Conservation (phyloP, 2,113 vertebrate genomes). For the Psittacus erithacus region DNA sequence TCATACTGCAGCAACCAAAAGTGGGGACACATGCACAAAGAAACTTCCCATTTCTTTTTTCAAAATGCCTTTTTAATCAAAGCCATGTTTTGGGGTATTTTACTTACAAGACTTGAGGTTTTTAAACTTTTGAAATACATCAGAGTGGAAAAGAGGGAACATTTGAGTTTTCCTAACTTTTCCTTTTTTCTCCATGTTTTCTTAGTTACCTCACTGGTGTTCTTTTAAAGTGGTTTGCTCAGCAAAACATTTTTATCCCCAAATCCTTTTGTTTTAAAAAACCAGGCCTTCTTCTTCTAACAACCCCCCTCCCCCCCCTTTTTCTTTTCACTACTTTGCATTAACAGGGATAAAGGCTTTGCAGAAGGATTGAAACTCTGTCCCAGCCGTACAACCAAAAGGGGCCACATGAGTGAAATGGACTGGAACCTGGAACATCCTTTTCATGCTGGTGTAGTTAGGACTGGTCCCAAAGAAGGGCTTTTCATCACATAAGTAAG, state of each 20-base stretch:
- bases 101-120: not conserved
- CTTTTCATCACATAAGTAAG: slow-evolving; percentile 37
- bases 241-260: not conserved
- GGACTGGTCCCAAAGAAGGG: not conserved
- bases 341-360: not conserved
- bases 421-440: slow-evolving; percentile 21
- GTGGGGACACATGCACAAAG: not conserved
- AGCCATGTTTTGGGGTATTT: slow-evolving; percentile 18
- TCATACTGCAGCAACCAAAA: not conserved
- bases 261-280: not conserved
- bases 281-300: not conserved
- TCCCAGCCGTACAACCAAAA: not conserved
- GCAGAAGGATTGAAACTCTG: not conserved
- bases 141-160: not conserved
- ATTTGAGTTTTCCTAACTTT: not conserved
- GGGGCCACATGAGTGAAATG: not conserved
- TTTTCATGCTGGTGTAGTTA: slow-evolving; percentile 1
- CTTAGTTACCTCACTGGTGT: not conserved
- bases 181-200: slow-evolving; percentile 3
- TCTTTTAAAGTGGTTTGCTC: slow-evolving; percentile 40
- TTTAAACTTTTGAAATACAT: slow-evolving; percentile 34
- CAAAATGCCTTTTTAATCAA: not conserved
- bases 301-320: not conserved
- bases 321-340: not conserved
- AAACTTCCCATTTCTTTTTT: not conserved